phyloP scores from a whole-genome alignment of 2,888 invertebrate genomes.

The Neelides folsomi region DNA sequence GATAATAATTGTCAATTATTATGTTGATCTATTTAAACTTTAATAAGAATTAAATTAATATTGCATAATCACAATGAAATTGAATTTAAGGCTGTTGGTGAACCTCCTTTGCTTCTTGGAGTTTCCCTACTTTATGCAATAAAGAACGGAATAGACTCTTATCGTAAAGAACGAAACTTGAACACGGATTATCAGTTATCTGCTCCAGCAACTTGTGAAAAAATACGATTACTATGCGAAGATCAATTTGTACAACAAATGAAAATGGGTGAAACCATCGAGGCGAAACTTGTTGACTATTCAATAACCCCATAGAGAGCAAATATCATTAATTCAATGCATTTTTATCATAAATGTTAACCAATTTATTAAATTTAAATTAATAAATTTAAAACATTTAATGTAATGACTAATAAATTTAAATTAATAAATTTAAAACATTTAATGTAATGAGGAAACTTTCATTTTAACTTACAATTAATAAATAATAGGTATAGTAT shows the following conservation, averaged over 20 bases:
- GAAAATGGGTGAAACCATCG: too few relatives aligned
- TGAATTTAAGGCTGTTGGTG: constrained; percentile 67
- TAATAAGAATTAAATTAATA: neutral
- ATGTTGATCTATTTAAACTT: neutral
- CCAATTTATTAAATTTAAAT: too few relatives aligned
- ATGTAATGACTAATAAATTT: too few relatives aligned
- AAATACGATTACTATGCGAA: constrained; percentile 76
- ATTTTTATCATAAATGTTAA: too few relatives aligned
- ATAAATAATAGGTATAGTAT: too few relatives aligned
- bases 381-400: too few relatives aligned
- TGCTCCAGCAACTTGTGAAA: constrained; percentile 75
- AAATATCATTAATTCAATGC: too few relatives aligned
- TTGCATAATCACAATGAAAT: neutral
- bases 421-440: too few relatives aligned
- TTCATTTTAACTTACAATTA: too few relatives aligned
- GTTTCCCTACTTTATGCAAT: constrained; percentile 81
- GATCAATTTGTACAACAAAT: constrained; percentile 40
- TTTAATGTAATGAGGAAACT: too few relatives aligned
- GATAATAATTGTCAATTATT: neutral
- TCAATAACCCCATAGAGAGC: too few relatives aligned
- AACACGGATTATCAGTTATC: constrained; percentile 49
- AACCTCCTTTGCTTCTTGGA: constrained; percentile 84
- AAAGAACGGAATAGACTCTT: constrained; percentile 68
- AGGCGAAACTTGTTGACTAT: too few relatives aligned
- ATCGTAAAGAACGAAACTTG: constrained; percentile 56